Base-by-base conservation (phyloP, 2,113 vertebrate genomes). In the Tinamus guttatus region DNA sequence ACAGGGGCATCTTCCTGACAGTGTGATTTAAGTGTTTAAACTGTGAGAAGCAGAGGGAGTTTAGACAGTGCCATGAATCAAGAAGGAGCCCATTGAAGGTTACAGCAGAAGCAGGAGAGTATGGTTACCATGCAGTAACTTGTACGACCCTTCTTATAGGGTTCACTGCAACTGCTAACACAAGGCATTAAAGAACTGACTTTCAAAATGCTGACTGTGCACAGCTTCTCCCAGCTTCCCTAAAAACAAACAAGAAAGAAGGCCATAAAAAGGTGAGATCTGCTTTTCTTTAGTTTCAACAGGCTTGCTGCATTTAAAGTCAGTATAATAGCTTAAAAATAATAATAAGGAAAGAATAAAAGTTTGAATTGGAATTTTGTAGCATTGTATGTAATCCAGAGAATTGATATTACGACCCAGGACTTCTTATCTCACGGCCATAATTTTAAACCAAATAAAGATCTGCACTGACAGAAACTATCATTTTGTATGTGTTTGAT, bases 251-350 rank as follows among this genome's bases (percentile, higher is more conserved):
- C 45, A 65, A 64, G 8, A 25, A 77, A 91, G 4, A 24, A 67
- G 32, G 32, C 7, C 51, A 54, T 86, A 81, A 94, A 87, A 76
- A 51, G 11, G 24, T 17, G 77, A 51, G 68, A 83, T 88, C 60
- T 92, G 60, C 11, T 81, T 94, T 89, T 88, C 51, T 91, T 95
- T 77, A 87, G 34, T 28, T 87, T 67, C 52, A 71, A 5, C 32
- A 38, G 54, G 34, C 65, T 64, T 69, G 32, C 90, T 20, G 12
- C 38, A 54, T 65, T 90, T 70, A 47, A 76, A 62, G 58, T 64
- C 71, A 68, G 54, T 32, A 52, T 20, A 68, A 83, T 45, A 38
- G 11, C 25, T 81, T 69, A 30, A 60, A 69, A 79, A 74, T 3
- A 47, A n/a, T 56, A 30, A 25, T 22, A 49, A 70, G 30, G 13